Evolutionary conservation across 1,140 invertebrate genomes (phyloP), one percentile per base, ranked within the genome.

Genomic region (Hycleus cichorii): DNA sequence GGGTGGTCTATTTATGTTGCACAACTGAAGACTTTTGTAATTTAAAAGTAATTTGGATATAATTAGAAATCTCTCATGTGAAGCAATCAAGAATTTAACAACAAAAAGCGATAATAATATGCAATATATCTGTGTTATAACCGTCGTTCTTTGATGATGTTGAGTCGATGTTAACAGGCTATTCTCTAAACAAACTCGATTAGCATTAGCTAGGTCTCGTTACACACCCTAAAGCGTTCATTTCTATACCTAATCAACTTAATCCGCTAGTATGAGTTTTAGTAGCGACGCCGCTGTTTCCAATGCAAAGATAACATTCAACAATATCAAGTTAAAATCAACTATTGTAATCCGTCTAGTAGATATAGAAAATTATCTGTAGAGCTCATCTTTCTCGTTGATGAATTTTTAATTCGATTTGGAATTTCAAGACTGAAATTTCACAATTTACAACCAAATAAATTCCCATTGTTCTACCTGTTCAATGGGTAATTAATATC

Each of bases 181-280:
- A 59, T 64, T 62, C 62, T 59, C 59, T 61, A 60, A 66, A 66
- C 60, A 64, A 64, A 69, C 60, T 60, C 55, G 61, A 69, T 69
- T 69, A 68, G 59, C 60, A 66, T 67, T 66, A 68, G 60, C 64
- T 61, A 60, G 63, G 62, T 69, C 61, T 64, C 63, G 63, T 66
- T 66, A 53, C 59, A 61, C 51, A 58, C 55, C 68, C 61, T 39
- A 58, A 32, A 63, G 66, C 62, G 43, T 59, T 70, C 63, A 67
- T 70, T 70, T 67, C 62, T 67, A 70, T 70, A 66, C 62, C 60
- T 66, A 64, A 67, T 65, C 62, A 44, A 64, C 57, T 69, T 60
- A 67, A 61, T 66, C 64, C 60, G 58, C 49, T 62, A 32, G 59
- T 68, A 63, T 62, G 68, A 66, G 62, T 69, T 67, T 65, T 64